phyloP scores from a whole-genome alignment of 2,888 invertebrate species.

The Oscheius sp. region DNA sequence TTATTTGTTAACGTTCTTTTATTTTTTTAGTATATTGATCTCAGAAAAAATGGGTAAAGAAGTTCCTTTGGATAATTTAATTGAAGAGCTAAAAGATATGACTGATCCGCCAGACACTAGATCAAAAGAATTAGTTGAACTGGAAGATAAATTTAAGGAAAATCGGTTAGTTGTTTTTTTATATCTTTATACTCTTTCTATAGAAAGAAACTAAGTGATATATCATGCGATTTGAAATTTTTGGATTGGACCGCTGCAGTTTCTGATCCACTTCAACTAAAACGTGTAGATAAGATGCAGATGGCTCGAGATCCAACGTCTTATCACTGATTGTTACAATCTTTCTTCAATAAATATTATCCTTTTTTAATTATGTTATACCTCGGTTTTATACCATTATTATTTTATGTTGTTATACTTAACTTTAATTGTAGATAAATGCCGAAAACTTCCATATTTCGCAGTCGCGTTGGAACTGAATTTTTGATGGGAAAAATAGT shows the following conservation, averaged over 20 bases:
- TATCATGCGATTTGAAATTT: slow-evolving; percentile 47
- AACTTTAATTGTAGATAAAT: slow-evolving; percentile 24
- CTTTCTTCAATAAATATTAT: neutral
- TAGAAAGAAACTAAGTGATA: slow-evolving; percentile 38
- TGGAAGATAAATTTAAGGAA: neutral
- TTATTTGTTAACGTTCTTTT: neutral
- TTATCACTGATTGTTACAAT: slow-evolving; percentile 1
- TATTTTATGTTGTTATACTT: neutral
- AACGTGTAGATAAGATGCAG: slow-evolving; percentile 42
- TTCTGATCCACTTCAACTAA: slow-evolving; percentile 45
- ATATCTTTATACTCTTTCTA: neutral
- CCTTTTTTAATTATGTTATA: neutral
- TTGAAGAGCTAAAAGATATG: slow-evolving; percentile 9
- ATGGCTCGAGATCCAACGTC: neutral
- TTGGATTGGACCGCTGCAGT: slow-evolving; percentile 51
- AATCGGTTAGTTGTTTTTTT: slow-evolving; percentile 9
- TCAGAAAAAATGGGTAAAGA: slow-evolving; percentile 30
- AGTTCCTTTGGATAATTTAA: neutral
- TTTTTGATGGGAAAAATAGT: slow-evolving; percentile 61
- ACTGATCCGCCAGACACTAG: slow-evolving; percentile 8
- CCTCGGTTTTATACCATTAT: neutral
- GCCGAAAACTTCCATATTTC: slow-evolving; percentile 52
- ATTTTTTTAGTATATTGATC: slow-evolving; percentile 32
- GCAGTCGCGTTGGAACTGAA: slow-evolving; percentile 53
- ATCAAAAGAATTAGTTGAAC: slow-evolving; percentile 3